These are phyloP conservation scores for Pogoniulus pusillus DNA, from an alignment of 2,797 vertebrate genomes.

Conservation along the genomic window DNA sequence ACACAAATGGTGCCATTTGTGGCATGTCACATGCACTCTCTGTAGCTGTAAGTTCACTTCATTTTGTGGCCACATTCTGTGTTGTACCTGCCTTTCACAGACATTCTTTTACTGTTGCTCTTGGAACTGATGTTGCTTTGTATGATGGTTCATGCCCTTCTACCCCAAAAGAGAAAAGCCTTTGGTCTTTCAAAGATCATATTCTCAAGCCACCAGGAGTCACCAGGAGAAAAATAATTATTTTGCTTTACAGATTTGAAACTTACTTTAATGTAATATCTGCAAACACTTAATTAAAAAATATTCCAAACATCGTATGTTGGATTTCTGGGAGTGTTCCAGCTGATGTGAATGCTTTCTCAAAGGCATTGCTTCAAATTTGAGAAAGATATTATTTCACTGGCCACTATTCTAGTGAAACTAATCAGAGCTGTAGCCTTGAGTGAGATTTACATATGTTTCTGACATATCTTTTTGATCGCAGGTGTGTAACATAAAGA, in stretches of 20 bases:
- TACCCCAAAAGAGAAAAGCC: not conserved
- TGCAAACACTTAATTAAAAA: slow-evolving; percentile 36
- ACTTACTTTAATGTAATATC: not conserved
- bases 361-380: not conserved
- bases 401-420: not conserved
- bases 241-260: not conserved
- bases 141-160: not conserved
- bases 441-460: not conserved
- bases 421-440: not conserved
- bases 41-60: not conserved
- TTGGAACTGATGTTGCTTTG: not conserved
- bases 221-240: not conserved
- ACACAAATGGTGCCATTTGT: not conserved
- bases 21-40: rapidly evolving
- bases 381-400: not conserved
- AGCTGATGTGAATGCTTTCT: not conserved
- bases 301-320: not conserved
- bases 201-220: not conserved
- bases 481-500: not conserved
- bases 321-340: slow-evolving; percentile 13
- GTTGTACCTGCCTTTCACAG: not conserved
- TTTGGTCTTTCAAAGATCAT: not conserved
- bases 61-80: not conserved
- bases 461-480: not conserved
- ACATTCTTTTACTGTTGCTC: not conserved